Base-by-base conservation (phyloP, 2,797 vertebrate species). In the Pangasius mekongensis region DNA sequence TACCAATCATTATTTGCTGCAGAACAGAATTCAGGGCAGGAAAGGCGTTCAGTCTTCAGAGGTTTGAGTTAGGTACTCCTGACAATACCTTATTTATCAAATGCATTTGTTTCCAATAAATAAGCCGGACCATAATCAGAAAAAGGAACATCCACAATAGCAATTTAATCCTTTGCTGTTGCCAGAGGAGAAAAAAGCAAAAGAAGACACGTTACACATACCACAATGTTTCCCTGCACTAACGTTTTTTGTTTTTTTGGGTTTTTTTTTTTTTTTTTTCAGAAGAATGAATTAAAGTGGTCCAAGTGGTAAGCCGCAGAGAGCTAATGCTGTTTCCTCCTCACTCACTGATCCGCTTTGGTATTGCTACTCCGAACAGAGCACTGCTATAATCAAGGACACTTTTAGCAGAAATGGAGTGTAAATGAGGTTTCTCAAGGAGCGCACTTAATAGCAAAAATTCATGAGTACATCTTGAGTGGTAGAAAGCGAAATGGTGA, bases 351-450 rank as follows among this genome's bases (percentile, higher is more conserved):
- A 76, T 76, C 54, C 5, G 58, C 87, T 84, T 64, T 77, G 81
- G 47, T 54, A 14, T 58, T 30, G n/a, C 66, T 71, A 14, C 86
- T 67, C 64, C 2, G 60, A 54, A 67, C 76, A 36, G 62, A 81
- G 62, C 64, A 11, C 22, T 14, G 16, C 66, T 82, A 49, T 87
- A 87, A 87, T 87, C 66, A 64, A 74, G 81, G 49, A 56, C 82
- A 84, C 73, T 78, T 88, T 74, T 77, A 84, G 83, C 69, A 66
- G 82, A 88, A 56, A 58, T 58, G 39, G 86, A 87, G 54, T 87
- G 80, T 83, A 87, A 74, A 87, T 76, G 56, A 87, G 80, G 58
- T 83, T 87, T 83, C 81, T 64, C 18, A 69, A 87, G 49, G 62
- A 67, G 43, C 13, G 1, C 71, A 77, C 69, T 77, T 83, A 73